A percentile compares a stretch with the other conserved stretches of the same genome.
phyloP scores from a whole-genome alignment of 1,140 invertebrate species.

The Chionoecetes opilio region DNA sequence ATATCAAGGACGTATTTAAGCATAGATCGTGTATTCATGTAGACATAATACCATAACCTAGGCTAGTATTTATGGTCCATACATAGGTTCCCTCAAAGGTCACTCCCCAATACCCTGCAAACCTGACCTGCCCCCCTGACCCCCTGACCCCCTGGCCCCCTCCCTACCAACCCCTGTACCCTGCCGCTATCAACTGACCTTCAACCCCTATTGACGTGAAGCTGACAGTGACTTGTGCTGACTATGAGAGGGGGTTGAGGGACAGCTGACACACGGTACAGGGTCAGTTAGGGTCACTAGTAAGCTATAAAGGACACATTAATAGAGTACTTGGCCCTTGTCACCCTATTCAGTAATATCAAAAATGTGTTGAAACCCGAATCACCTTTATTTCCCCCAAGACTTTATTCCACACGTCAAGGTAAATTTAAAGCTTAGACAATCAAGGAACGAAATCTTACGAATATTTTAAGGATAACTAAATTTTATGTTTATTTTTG shows the following conservation, averaged over 20 bases:
- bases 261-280: not conserved
- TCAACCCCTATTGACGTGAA: not conserved
- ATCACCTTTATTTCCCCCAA: too few species aligned
- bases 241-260: not conserved
- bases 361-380: too few species aligned
- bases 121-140: not conserved
- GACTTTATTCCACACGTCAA: too few species aligned
- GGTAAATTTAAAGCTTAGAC: too few species aligned
- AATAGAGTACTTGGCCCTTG: not conserved
- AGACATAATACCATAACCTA: not conserved
- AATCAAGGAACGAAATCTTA: too few species aligned
- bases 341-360: not conserved
- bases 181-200: not conserved
- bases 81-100: not conserved
- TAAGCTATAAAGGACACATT: not conserved
- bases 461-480: too few species aligned
- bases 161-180: not conserved
- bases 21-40: not conserved
- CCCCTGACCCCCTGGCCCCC: too few species aligned
- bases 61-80: not conserved
- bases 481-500: too few species aligned
- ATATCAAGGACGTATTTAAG: slow-evolving; percentile 29
- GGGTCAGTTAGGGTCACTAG: too few species aligned
- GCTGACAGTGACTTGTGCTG: not conserved
- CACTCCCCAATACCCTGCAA: too few species aligned